Base-by-base conservation (phyloP, 92 coral and sea anemone species). In the Epizoanthus ramosus region DNA sequence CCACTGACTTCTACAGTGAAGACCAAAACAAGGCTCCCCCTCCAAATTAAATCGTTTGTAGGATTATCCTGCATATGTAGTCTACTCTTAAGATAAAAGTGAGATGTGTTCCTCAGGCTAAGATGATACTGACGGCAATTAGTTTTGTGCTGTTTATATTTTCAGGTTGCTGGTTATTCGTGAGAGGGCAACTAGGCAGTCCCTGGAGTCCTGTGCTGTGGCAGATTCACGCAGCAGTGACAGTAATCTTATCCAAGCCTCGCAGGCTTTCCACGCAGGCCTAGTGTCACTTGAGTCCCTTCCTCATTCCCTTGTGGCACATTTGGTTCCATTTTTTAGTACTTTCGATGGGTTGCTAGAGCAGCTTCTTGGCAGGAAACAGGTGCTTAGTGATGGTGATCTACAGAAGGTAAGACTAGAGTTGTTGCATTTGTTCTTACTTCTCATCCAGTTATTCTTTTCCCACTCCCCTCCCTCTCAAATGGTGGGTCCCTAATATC, bases 231-330 rank as follows among this genome's bases (percentile, higher is more conserved):
- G 23, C 25, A 66, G 37, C 23, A 43, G 72, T 7, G 61, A 17
- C 33, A 63, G 74, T 39, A 72, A 59, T 17, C 14, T 69, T 16
- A n/a, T 63, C 31, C 60, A 63, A 22, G 63, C 41, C 10, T 74
- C 63, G 7, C 61, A 28, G 43, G 74, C 63, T 18, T 63, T 85
- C 22, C 76, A 74, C 74, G 31, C 60, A 79, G 98, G 95, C 28
- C 89, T 79, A 14, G 68, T 92, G 58, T 85, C 83, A 39, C 70
- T 77, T 37, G 98, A 95, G 53, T 79, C 89, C 23, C 85, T 96
- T 8, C 97, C 99, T 0, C 99, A 97, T 65, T 87, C 95, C 5
- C 84, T 85, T 3, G 90, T 97, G 58, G 92, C 90, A n/a, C 99
- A 97, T 64, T 87, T 97, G 57, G 63, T 67, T 19, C 98, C 99